Evolutionary conservation across 1,140 invertebrate species (phyloP).

Genomic region (Sycophaga agraensis): DNA sequence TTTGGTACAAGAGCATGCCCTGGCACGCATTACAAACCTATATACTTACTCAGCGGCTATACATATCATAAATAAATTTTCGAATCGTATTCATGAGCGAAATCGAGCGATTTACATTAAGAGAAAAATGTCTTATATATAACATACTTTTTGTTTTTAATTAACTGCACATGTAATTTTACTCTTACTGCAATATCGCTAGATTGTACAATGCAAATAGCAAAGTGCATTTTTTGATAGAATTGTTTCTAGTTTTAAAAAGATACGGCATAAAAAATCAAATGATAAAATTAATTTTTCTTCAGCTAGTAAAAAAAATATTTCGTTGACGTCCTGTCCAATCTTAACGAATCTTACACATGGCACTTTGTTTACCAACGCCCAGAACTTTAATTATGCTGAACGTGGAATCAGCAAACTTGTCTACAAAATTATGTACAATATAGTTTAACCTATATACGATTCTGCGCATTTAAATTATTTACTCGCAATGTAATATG

Average conservation of each 20-base stretch:
- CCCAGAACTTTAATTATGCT: slow-evolving; percentile 20
- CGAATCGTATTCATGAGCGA: not conserved
- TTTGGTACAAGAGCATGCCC: slow-evolving; percentile 30
- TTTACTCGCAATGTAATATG: not conserved
- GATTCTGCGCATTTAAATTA: slow-evolving; percentile 14
- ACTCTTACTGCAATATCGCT: slow-evolving; percentile 1
- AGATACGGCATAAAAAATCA: not conserved
- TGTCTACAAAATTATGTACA: slow-evolving; percentile 47
- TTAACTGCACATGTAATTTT: slow-evolving; percentile 5
- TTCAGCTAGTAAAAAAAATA: slow-evolving; percentile 1
- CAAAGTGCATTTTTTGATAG: not conserved
- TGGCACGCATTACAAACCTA: slow-evolving; percentile 22
- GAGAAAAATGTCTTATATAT: not conserved
- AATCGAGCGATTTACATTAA: not conserved
- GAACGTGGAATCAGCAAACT: slow-evolving; percentile 32
- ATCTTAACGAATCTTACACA: slow-evolving; percentile 38
- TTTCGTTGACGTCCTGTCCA: slow-evolving; percentile 23
- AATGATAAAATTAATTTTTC: not conserved
- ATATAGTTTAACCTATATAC: slow-evolving; percentile 26
- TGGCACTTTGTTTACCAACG: slow-evolving; percentile 37
- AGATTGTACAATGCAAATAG: slow-evolving; percentile 1
- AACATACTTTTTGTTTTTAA: not conserved
- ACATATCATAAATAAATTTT: slow-evolving; percentile 4
- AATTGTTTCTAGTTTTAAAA: not conserved
- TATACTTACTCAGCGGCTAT: slow-evolving; percentile 7